Base-by-base conservation (phyloP, 2,888 invertebrate species). In the Drosophila pullipes region DNA sequence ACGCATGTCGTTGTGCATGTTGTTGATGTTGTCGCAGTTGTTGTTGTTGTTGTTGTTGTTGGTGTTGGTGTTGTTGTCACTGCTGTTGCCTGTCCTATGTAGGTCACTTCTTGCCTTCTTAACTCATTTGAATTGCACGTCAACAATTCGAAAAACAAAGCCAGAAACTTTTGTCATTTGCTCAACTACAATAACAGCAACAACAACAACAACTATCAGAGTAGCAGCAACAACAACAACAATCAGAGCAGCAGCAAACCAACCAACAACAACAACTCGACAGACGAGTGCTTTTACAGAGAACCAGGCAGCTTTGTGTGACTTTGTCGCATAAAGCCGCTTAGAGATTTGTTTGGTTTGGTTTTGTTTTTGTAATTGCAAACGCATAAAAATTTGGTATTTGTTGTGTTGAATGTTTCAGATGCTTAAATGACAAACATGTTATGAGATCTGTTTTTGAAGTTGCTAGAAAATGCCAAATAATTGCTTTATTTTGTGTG, bases 121-220 rank as follows among this genome's bases (percentile, higher is more conserved):
- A 88, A 87, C 85, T 89, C 89, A 87, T 89, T 89, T 78, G 89
- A 87, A 89, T 90, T 76, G 91, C 88, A 87, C 88, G 90, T 90
- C 87, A 90, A 90, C 90, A 84, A 85, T 86, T 85, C 66, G 76
- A 67, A 86, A 87, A 82, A 87, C 88, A 89, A 90, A 87, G 82
- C 79, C 78, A 74, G 69, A 71, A 86, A 86, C 85, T 85, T 85
- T 90, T 88, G 76, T 90, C 90, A 85, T 85, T 89, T 89, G 74
- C 69, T 65, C 70, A 75, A 67, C 69, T 72, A 63, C 54, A 74
- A 28, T 33, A 67, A 55, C 60, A 69, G 16, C 60, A 69, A 33
- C 31, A 67, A 57, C 31, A 67, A 57, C 66, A 65, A 49, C 37
- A 69, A 16, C 57, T 58, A 30, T 28, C 65, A 59, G 71, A 72